phyloP scores from a whole-genome alignment of 1,140 invertebrate species.

The Diplogasteroides magnus region DNA sequence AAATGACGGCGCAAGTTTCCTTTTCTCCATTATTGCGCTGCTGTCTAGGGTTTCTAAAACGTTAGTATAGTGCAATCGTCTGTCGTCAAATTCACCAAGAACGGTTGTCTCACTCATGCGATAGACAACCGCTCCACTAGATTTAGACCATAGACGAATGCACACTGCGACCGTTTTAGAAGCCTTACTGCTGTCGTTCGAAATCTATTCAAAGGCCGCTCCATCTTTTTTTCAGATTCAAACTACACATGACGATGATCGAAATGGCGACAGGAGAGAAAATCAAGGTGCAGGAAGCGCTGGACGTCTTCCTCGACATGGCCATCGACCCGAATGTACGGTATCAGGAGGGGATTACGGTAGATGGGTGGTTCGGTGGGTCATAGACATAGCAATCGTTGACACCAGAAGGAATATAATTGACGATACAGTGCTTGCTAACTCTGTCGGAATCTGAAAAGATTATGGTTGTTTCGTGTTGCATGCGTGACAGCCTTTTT shows the following conservation, averaged over 20 bases:
- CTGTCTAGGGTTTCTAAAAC: too few relatives aligned
- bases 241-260: constrained; percentile 3
- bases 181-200: constrained; percentile 54
- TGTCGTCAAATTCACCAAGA: too few relatives aligned
- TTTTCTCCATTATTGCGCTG: neutral
- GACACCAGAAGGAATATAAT: constrained; percentile 10
- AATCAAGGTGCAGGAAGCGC: constrained; percentile 72
- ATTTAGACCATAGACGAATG: too few relatives aligned
- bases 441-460: too few relatives aligned
- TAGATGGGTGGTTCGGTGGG: too few relatives aligned
- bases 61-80: too few relatives aligned
- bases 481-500: too few relatives aligned
- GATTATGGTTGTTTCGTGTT: too few relatives aligned
- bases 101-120: too few relatives aligned
- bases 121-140: too few relatives aligned
- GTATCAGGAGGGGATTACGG: constrained; percentile 59
- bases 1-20: neutral
- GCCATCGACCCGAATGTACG: constrained; percentile 59
- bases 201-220: neutral
- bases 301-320: constrained; percentile 74
- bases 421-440: constrained; percentile 37
- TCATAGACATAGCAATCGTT: too few relatives aligned
- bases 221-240: neutral
- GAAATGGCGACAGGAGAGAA: constrained; percentile 77
- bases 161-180: neutral